These are phyloP conservation scores for Eonycteris spelaea DNA, from an alignment of 2,113 vertebrate species.

Conservation along the genomic window DNA sequence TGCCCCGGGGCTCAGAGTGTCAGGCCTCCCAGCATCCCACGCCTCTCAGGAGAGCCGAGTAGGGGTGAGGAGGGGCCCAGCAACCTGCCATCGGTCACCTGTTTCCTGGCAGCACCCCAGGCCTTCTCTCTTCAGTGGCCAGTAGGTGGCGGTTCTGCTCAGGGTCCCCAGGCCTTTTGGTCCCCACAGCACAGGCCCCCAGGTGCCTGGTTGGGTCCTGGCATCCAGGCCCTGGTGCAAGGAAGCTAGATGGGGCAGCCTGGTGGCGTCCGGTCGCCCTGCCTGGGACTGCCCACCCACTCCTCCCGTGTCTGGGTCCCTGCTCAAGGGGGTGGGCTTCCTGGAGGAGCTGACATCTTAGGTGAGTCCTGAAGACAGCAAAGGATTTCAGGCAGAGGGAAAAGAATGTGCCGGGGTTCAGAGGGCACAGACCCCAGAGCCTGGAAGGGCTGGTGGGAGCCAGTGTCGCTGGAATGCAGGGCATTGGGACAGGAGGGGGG, in stretches of 20 bases:
- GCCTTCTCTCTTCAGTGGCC: background rate
- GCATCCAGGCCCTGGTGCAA: background rate
- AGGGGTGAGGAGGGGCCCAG: background rate
- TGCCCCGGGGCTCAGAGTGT: background rate
- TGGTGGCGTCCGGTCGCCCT: background rate
- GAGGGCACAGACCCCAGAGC: background rate
- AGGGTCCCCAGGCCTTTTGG: background rate
- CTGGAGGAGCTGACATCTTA: background rate
- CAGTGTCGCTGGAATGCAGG: background rate
- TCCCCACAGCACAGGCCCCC: background rate
- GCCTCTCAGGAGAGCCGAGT: background rate
- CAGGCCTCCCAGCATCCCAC: accelerated
- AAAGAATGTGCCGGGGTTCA: background rate
- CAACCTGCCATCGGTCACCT: accelerated
- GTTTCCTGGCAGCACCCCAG: background rate
- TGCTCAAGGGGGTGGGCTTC: background rate
- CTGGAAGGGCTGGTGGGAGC: background rate
- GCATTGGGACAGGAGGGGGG: background rate
- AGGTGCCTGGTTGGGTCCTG: no score
- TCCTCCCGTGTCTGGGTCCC: background rate
- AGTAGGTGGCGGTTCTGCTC: constrained; percentile 30
- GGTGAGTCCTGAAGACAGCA: background rate
- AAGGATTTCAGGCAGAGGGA: background rate
- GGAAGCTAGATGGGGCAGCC: background rate
- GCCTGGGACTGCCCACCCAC: background rate